These are phyloP conservation scores for Salpingus planirostris DNA, from an alignment of 2,888 invertebrate species.

Conservation along the genomic window DNA sequence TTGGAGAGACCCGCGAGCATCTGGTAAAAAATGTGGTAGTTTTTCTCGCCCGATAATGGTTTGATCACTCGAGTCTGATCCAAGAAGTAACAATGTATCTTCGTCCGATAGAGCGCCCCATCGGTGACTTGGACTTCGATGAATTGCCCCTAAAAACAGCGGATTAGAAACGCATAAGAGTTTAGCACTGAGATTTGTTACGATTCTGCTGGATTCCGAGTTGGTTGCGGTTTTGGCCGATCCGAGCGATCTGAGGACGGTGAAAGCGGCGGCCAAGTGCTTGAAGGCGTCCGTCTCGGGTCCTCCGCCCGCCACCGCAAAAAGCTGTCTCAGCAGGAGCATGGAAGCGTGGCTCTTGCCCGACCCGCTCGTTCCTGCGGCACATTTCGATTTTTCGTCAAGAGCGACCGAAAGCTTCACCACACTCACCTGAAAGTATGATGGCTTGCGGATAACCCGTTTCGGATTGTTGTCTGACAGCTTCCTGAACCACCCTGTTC, in stretches of 20 bases:
- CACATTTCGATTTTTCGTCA: conserved; percentile 9
- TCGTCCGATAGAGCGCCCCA: conserved; percentile 87
- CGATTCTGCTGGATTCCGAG: conserved; percentile 89
- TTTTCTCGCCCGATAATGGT: conserved; percentile 77
- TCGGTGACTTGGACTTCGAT: conserved; percentile 95
- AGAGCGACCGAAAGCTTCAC: too few species aligned
- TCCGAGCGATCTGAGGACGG: conserved; percentile 83
- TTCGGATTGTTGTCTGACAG: conserved; percentile 87
- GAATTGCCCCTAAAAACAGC: conserved; percentile 72
- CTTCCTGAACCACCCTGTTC: conserved; percentile 82
- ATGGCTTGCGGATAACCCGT: conserved; percentile 94
- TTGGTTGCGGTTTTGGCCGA: conserved; percentile 86
- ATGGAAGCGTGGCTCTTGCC: conserved; percentile 92
- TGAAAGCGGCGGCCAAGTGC: conserved; percentile 90
- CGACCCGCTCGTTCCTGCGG: conserved; percentile 83
- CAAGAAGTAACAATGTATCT: conserved; percentile 92
- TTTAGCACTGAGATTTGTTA: conserved; percentile 71
- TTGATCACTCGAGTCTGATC: conserved; percentile 88
- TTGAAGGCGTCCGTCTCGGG: conserved; percentile 94
- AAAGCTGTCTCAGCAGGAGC: conserved; percentile 80
- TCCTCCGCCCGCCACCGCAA: conserved; percentile 90
- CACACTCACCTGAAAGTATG: conserved; percentile 67
- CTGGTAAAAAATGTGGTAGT: conserved; percentile 96
- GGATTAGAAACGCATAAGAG: neutral
- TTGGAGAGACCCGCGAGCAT: conserved; percentile 80